These are phyloP conservation scores for Ips typographus DNA, from an alignment of 1,140 invertebrate species.

Conservation along the genomic window DNA sequence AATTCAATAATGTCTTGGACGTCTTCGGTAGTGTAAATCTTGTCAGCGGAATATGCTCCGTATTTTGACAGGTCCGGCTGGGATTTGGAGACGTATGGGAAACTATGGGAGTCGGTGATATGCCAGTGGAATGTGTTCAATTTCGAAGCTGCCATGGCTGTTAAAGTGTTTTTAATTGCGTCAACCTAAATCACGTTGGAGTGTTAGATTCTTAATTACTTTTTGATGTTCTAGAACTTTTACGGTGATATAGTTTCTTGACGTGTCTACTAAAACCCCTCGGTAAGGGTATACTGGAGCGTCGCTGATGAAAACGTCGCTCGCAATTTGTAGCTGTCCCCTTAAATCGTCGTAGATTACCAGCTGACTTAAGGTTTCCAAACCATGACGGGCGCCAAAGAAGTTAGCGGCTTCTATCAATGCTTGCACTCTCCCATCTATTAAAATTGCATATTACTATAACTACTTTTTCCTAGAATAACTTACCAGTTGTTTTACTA, in stretches of 20 bases:
- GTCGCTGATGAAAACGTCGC: constrained; percentile 65
- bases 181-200: constrained; percentile 41
- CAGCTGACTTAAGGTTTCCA: constrained; percentile 79
- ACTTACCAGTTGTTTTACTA: constrained; percentile 40
- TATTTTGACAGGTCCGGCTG: constrained; percentile 68
- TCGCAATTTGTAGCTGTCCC: constrained; percentile 61
- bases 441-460: neutral
- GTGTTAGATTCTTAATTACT: neutral
- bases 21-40: constrained; percentile 61
- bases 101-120: constrained; percentile 86
- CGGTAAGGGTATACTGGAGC: constrained; percentile 73
- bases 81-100: constrained; percentile 71
- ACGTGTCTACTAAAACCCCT: constrained; percentile 75
- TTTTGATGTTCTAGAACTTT: neutral
- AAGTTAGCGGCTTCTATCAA: constrained; percentile 64
- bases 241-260: constrained; percentile 72
- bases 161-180: constrained; percentile 71
- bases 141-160: constrained; percentile 79
- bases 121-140: constrained; percentile 89
- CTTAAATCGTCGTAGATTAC: constrained; percentile 69
- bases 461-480: neutral
- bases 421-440: constrained; percentile 57
- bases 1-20: constrained; percentile 66
- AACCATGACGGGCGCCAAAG: constrained; percentile 72
- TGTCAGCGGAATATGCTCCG: constrained; percentile 69